Base-by-base conservation (phyloP, 2,888 invertebrate species). In the Athrips mouffetella region DNA sequence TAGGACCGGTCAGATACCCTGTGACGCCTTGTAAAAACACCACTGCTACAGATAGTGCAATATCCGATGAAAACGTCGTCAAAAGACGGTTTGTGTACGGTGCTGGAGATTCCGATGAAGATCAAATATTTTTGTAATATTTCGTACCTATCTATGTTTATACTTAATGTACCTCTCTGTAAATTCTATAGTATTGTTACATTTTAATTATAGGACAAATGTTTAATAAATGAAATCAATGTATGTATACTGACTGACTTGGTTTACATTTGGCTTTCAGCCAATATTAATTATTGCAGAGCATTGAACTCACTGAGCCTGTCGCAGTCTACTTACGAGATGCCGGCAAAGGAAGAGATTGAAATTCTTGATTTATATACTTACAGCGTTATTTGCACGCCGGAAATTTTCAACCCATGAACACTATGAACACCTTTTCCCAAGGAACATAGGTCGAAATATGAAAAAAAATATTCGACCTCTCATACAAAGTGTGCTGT, bases 1-100 rank as follows among this genome's bases (percentile, higher is more conserved):
- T 89, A 41, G 92, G 92, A 0, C 92, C 91, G 15, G 91, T 92
- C 0, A 76, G 89, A 55, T 92, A 92, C 70, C 92, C 92, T 2
- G 92, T 92, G 4, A 92, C 92, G 25, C 92, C 92, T 33, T 89
- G 91, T 47, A 91, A 91, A 63, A 87, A 84, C 55, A 80, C 67
- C 47, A 74, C 69, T 56, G 45, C 61, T 49, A 61, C 67, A 48
- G 70, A 69, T 20, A 70, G 76, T 76, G 80, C 76, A 76, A 77
- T 80, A 31, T 62, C 62, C 35, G 73, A 77, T 40, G 77, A 76
- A 50, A 80, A 80, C 67, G 73, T 85, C 45, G 72, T 80, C 18
- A 76, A 76, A 54, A 78, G 76, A 73, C 86, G 86, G 73, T 84
- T 89, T 54, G 70, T 87, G 16, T 89, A 88, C 62, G 88, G 88